phyloP scores from a whole-genome alignment of 2,888 invertebrate species.

The Calliphora vomitoria region DNA sequence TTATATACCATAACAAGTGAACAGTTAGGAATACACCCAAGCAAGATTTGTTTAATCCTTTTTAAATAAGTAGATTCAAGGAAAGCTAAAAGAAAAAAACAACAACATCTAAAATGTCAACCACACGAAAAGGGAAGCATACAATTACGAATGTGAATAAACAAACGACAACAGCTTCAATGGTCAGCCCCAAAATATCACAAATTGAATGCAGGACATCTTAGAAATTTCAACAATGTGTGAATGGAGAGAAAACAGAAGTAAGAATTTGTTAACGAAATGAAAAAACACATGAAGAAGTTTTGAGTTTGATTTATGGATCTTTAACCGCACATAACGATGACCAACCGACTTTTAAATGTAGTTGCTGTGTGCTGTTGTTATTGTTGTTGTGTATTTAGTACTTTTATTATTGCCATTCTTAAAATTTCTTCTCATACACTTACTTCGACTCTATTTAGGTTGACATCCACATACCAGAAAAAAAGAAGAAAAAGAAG shows the following conservation, averaged over 20 bases:
- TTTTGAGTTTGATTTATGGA: conserved; percentile 83
- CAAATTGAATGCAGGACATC: conserved; percentile 76
- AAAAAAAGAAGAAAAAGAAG: conserved; percentile 35
- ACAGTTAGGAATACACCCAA: conserved; percentile 34
- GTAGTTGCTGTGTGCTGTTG: conserved; percentile 32
- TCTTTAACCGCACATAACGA: conserved; percentile 82
- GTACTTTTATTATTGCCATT: conserved; percentile 70
- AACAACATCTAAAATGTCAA: conserved; percentile 78
- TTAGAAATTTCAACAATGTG: conserved; percentile 77
- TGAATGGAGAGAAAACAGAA: conserved; percentile 59
- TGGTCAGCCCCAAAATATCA: conserved; percentile 56
- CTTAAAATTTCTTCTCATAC: conserved; percentile 65
- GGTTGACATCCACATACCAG: conserved; percentile 47
- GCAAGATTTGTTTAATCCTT: conserved; percentile 58
- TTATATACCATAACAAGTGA: conserved; percentile 40
- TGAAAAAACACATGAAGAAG: conserved; percentile 68
- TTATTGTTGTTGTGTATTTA: conserved; percentile 61
- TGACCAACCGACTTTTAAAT: conserved; percentile 72
- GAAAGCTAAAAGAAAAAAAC: conserved; percentile 32
- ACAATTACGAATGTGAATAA: conserved; percentile 42
- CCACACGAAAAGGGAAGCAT: conserved; percentile 77
- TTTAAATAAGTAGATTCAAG: conserved; percentile 38
- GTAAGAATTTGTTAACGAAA: conserved; percentile 48
- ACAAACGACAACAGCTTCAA: conserved; percentile 37
- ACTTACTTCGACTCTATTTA: conserved; percentile 41